Conservation (phyloP, 2,888 invertebrate species). For the Protula sp. region DNA sequence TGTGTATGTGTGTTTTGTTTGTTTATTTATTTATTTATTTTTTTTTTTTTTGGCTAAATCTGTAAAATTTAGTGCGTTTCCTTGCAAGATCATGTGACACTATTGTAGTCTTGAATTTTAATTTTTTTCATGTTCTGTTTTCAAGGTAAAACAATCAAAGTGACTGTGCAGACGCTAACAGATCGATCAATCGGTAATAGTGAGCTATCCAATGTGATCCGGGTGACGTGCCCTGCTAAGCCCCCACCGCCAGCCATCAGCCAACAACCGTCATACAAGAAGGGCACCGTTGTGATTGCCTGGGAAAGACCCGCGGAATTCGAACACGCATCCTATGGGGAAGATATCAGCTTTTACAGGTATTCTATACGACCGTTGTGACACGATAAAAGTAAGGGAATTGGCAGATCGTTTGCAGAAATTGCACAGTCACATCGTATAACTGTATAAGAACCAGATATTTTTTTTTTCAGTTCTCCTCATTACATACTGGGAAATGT, state of each 20-base stretch:
- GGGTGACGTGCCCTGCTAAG: constrained; percentile 37
- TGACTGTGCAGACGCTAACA: constrained; percentile 43
- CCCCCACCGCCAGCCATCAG: constrained; percentile 40
- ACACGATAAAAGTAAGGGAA: not conserved
- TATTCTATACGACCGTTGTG: constrained; percentile 20
- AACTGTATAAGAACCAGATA: too few relatives aligned
- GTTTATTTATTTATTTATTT: too few relatives aligned
- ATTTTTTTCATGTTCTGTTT: too few relatives aligned
- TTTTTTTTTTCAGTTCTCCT: too few relatives aligned
- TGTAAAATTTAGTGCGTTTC: too few relatives aligned
- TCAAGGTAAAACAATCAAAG: constrained; percentile 31
- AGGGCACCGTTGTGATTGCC: constrained; percentile 45
- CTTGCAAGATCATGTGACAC: too few relatives aligned
- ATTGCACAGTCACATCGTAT: not conserved
- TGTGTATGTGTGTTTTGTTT: too few relatives aligned
- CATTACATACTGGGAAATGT: too few relatives aligned
- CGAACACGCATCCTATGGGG: constrained; percentile 32
- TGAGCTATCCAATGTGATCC: constrained; percentile 13
- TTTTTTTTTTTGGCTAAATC: too few relatives aligned
- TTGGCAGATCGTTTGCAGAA: not conserved
- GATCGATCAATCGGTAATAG: constrained; percentile 36
- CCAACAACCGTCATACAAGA: constrained; percentile 49
- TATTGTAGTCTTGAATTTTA: too few relatives aligned
- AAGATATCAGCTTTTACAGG: constrained; percentile 46
- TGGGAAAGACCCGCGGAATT: constrained; percentile 45